Base-by-base conservation (phyloP, 2,113 vertebrate species). In the Notarius lentiginosus region DNA sequence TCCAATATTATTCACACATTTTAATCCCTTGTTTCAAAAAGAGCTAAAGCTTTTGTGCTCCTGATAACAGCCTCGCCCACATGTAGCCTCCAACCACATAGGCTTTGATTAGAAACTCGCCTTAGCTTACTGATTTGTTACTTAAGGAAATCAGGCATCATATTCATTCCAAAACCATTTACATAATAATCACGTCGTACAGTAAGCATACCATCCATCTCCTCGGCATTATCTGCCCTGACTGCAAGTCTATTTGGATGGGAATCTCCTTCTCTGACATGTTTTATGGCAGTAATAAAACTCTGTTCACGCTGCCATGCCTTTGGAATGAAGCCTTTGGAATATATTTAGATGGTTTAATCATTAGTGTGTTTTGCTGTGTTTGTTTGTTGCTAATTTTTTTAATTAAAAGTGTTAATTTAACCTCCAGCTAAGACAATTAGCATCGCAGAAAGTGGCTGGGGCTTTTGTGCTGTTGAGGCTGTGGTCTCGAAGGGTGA, bases 361-460 rank as follows among this genome's bases (percentile, higher is more conserved):
- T 95, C 94, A 95, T 95, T 94, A 94, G 95, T 95, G 94, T 95
- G 95, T 96, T 95, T 95, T 95, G 94, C 94, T 83, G 90, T 96
- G 95, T 96, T 96, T 95, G 95, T 96, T 95, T 95, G 95, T 93
- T 88, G 93, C 94, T 95, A 95, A 95, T 95, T 95, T 95, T 95
- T 95, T 95, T 95, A 95, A 95, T 96, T 95, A 94, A 95, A 95
- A 95, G 95, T 95, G 94, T 94, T 95, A 94, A 95, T 96, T 95
- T 95, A 92, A 95, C 95, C 95, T 93, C 93, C 87, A 93, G 95
- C 95, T 91, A 93, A 88, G 91, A 86, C 89, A 86, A 96, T 95
- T 95, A 95, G 94, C 94, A 96, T 95, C 94, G 72, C 91, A 94
- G 93, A 94, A 95, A 95, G 94, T 94, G 93, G 93, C 91, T 92